Conservation (phyloP, 2,797 vertebrate genomes). For the Protosalanx chinensis region DNA sequence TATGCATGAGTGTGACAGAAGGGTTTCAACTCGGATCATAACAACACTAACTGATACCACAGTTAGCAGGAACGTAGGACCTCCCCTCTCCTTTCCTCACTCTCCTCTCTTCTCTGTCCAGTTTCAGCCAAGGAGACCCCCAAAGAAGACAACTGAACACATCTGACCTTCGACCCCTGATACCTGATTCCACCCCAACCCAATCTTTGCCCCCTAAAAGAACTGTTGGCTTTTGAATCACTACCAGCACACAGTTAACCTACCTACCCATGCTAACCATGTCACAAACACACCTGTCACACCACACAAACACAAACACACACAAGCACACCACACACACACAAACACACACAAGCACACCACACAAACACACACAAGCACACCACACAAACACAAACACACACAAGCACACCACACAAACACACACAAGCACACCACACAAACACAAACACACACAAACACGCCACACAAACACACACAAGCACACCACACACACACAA, state of each 20-base stretch:
- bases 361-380: too few species aligned
- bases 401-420: too few species aligned
- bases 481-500: background rate
- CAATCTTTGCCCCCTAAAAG: background rate
- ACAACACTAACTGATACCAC: too few species aligned
- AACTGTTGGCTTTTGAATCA: slow-evolving; percentile 38
- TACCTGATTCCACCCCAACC: background rate
- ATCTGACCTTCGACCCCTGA: background rate
- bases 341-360: too few species aligned
- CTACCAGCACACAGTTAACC: background rate
- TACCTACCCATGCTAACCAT: too few species aligned
- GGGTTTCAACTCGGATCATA: too few species aligned
- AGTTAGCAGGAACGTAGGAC: too few species aligned
- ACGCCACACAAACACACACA: too few species aligned
- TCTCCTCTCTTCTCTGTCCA: slow-evolving; percentile 18
- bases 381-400: too few species aligned
- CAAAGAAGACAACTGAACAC: slow-evolving; percentile 43
- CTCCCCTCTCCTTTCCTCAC: background rate
- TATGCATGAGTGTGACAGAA: too few species aligned
- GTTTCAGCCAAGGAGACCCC: slow-evolving; percentile 62
- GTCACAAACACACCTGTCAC: background rate
- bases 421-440: too few species aligned
- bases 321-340: background rate
- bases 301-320: background rate
- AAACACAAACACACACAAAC: too few species aligned